phyloP scores from a whole-genome alignment of 2,113 vertebrate species.

The Peromyscus californicus region DNA sequence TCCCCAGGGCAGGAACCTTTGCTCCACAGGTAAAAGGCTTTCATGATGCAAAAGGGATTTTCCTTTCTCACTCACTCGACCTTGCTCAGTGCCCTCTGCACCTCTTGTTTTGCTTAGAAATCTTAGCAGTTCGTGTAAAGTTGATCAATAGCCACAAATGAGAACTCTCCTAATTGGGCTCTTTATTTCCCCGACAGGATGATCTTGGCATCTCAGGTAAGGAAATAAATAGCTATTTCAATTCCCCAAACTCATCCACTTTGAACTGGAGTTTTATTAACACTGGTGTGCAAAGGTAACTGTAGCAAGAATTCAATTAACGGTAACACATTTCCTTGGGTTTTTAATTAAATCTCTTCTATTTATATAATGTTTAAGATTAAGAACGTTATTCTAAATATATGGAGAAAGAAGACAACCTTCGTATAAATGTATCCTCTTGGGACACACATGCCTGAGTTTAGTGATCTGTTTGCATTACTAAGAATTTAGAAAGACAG shows the following conservation, averaged over 20 bases:
- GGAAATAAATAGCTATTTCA: slow-evolving; percentile 81
- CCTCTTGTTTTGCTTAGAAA: slow-evolving; percentile 58
- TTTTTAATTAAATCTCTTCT: slow-evolving; percentile 88
- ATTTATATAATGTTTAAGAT: slow-evolving; percentile 88
- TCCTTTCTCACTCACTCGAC: background rate
- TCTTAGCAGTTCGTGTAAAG: slow-evolving; percentile 61
- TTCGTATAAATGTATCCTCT: slow-evolving; percentile 67
- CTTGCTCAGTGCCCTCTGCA: slow-evolving; percentile 44
- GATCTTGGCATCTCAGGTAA: slow-evolving; percentile 80
- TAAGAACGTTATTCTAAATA: slow-evolving; percentile 77
- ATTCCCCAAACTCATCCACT: slow-evolving; percentile 85
- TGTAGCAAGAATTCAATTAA: slow-evolving; percentile 88
- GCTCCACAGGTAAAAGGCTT: slow-evolving; percentile 69
- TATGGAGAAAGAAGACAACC: slow-evolving; percentile 74
- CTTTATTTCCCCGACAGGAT: slow-evolving; percentile 77
- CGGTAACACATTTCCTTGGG: slow-evolving; percentile 88
- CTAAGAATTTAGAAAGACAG: background rate
- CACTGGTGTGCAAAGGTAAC: slow-evolving; percentile 88
- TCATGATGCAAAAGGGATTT: background rate
- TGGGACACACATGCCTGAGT: slow-evolving; percentile 38
- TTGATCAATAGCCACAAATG: slow-evolving; percentile 63
- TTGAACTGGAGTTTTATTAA: slow-evolving; percentile 89
- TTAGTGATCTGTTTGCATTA: background rate
- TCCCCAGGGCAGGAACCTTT: background rate
- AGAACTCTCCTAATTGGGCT: slow-evolving; percentile 53